phyloP scores from a whole-genome alignment of 2,888 invertebrate genomes.

The Drosophila meridiana region DNA sequence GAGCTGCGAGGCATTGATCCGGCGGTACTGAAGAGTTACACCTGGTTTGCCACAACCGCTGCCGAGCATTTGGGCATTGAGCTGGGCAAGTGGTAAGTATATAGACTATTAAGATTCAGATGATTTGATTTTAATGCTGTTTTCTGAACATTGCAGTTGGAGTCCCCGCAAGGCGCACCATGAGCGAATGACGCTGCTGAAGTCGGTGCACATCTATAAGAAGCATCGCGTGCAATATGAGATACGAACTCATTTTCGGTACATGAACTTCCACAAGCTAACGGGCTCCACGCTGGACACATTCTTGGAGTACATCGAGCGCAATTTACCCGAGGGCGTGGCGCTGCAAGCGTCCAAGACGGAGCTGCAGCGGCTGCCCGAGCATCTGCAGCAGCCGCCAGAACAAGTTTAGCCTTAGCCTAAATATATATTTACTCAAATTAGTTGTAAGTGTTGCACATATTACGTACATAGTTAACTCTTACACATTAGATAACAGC shows the following conservation, averaged over 20 bases:
- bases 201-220: conserved; percentile 95
- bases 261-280: conserved; percentile 92
- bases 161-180: conserved; percentile 90
- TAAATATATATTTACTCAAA: conserved; percentile 15
- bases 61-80: conserved; percentile 93
- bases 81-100: conserved; percentile 88
- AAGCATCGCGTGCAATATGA: conserved; percentile 99
- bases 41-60: conserved; percentile 92
- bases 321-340: conserved; percentile 99
- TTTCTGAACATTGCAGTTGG: conserved; percentile 87
- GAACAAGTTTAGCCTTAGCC: conserved; percentile 60
- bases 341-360: conserved; percentile 95
- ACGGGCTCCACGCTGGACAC: conserved; percentile 98
- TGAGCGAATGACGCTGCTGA: conserved; percentile 92
- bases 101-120: background rate
- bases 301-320: conserved; percentile 96
- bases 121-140: background rate
- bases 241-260: conserved; percentile 95
- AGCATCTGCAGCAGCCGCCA: conserved; percentile 86
- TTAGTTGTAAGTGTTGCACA: conserved; percentile 22
- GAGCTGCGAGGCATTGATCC: conserved; percentile 95
- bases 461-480: background rate
- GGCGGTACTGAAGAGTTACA: conserved; percentile 94
- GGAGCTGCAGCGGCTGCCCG: conserved; percentile 87
- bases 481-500: background rate